Percentiles rank a stretch among this genome's conserved stretches.
These are phyloP conservation scores for Bicyclus anynana DNA, from an alignment of 1,140 invertebrate genomes.

Conservation along the genomic window DNA sequence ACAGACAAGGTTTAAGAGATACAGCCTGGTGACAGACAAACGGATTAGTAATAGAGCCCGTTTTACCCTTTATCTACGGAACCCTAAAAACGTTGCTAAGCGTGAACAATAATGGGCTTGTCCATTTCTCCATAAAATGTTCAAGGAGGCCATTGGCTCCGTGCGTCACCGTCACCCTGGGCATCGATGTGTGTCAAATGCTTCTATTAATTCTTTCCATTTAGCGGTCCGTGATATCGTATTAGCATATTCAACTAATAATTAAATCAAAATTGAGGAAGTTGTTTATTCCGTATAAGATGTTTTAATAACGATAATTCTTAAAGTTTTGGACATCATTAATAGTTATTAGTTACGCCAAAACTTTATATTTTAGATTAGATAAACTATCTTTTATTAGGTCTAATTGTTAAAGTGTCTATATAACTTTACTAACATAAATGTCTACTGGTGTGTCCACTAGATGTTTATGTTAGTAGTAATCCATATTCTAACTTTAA, in stretches of 20 bases:
- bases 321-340: background rate
- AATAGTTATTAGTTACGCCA: background rate
- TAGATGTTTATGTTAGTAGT: too few relatives aligned
- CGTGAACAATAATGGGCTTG: background rate
- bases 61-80: too few relatives aligned
- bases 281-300: background rate
- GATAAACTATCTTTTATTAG: background rate
- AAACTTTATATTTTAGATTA: background rate
- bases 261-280: conserved; percentile 1
- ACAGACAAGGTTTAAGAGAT: too few relatives aligned
- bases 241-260: conserved; percentile 8
- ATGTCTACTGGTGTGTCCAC: too few relatives aligned
- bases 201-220: background rate
- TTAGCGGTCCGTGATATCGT: background rate
- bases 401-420: too few relatives aligned
- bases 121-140: background rate
- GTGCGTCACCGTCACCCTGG: conserved; percentile 13
- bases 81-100: background rate
- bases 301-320: background rate
- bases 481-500: too few relatives aligned
- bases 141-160: conserved; percentile 15
- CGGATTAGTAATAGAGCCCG: too few relatives aligned
- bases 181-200: conserved; percentile 14
- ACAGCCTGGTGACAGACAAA: too few relatives aligned
- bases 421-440: too few relatives aligned